These are phyloP conservation scores for Thamnophis elegans DNA, from an alignment of 2,797 vertebrate species.

Conservation along the genomic window DNA sequence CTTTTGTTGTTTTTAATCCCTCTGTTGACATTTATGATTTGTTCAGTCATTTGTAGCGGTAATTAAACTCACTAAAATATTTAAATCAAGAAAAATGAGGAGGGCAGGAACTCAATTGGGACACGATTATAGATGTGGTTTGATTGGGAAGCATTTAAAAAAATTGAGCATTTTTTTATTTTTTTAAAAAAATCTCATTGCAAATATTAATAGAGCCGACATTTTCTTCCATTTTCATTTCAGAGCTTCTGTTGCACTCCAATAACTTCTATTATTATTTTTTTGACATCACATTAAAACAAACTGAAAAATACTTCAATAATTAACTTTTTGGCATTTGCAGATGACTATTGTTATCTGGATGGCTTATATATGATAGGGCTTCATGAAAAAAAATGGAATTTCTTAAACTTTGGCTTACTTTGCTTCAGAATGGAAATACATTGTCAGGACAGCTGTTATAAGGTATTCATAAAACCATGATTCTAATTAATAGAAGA, in stretches of 20 bases:
- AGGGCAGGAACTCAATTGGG: not conserved
- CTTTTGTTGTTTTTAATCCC: not conserved
- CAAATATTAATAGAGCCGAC: not conserved
- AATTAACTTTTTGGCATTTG: constrained; percentile 42
- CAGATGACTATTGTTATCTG: constrained; percentile 43
- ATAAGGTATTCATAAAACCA: constrained; percentile 21
- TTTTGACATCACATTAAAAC: constrained; percentile 32
- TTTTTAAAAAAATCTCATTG: not conserved
- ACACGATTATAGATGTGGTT: not conserved
- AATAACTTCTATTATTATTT: constrained; percentile 43
- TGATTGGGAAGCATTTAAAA: not conserved
- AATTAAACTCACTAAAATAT: constrained; percentile 1
- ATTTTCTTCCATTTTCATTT: constrained; percentile 14
- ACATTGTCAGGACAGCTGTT: constrained; percentile 18
- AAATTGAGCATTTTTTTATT: not conserved
- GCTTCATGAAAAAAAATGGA: not conserved
- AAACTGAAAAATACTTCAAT: constrained; percentile 34
- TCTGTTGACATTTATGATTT: not conserved
- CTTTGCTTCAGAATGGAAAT: constrained; percentile 46
- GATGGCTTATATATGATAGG: constrained; percentile 4
- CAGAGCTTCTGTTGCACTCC: constrained; percentile 34
- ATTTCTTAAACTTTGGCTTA: constrained; percentile 46
- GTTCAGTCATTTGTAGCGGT: not conserved
- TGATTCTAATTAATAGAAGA: constrained; percentile 26
- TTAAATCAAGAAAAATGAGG: not conserved